Percentiles rank a stretch among this genome's conserved stretches.
Conservation (phyloP, 23 tunicate genomes). For the Aplidium turbinatum region DNA sequence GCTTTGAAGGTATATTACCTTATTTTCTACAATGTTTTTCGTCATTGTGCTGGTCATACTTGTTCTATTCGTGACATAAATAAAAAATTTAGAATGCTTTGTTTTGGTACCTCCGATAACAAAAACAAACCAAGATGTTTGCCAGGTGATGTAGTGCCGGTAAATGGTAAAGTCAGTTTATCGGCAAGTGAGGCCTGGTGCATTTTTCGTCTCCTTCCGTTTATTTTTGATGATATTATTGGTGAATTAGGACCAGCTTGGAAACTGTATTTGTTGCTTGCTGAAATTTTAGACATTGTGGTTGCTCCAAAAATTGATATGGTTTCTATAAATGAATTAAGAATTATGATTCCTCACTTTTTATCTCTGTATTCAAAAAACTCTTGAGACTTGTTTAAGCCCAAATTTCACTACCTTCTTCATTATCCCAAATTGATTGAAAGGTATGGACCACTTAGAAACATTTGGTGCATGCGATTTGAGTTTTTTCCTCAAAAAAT, state of each 20-base stretch:
- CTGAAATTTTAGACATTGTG: slow-evolving; percentile 22
- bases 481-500: slow-evolving; percentile 29
- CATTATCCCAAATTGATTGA: slow-evolving; percentile 7
- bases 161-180: slow-evolving; percentile 7
- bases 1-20: slow-evolving; percentile 32
- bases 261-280: slow-evolving; percentile 15
- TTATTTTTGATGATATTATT: slow-evolving; percentile 30
- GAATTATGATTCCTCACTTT: neutral
- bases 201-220: slow-evolving; percentile 20
- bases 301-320: neutral
- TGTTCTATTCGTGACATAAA: slow-evolving; percentile 13
- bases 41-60: neutral
- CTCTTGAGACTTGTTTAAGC: neutral
- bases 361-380: neutral
- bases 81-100: slow-evolving; percentile 6
- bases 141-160: slow-evolving; percentile 13
- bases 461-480: slow-evolving; percentile 16
- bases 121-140: slow-evolving; percentile 30
- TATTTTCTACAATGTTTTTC: slow-evolving; percentile 7
- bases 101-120: slow-evolving; percentile 14
- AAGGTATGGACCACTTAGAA: slow-evolving; percentile 11
- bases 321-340: neutral
- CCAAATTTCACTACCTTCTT: slow-evolving; percentile 16
- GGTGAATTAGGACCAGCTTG: slow-evolving; percentile 5
- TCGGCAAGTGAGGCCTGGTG: slow-evolving; percentile 24